Evolutionary conservation across 1,140 invertebrate species (phyloP).

Genomic region (Ceratina calcarata): DNA sequence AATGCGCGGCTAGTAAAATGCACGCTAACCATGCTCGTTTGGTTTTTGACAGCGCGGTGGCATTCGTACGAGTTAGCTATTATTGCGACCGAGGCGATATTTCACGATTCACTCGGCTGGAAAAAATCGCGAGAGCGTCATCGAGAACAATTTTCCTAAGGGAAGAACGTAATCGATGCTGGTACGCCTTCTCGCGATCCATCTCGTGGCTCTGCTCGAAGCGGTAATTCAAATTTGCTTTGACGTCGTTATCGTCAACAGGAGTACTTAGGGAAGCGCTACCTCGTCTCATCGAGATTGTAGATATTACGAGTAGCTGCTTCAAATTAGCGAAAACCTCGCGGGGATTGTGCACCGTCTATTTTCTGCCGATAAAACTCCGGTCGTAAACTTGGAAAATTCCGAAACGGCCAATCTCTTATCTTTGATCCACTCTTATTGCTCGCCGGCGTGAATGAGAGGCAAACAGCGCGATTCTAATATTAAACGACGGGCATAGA

Average conservation of each 20-base stretch:
- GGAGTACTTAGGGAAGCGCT: not conserved
- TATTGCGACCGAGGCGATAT: not conserved
- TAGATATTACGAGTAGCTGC: slow-evolving; percentile 16
- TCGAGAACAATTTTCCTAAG: not conserved
- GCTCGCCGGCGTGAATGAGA: no score
- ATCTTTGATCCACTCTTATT: no score
- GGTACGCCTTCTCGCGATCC: slow-evolving; percentile 19
- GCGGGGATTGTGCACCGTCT: not conserved
- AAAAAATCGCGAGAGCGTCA: not conserved
- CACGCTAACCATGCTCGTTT: not conserved
- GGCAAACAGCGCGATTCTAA: not conserved
- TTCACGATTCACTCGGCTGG: not conserved
- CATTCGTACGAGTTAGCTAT: not conserved
- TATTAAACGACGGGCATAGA: no score
- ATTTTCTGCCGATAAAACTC: not conserved
- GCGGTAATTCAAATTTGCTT: slow-evolving; percentile 24
- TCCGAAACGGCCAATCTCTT: no score
- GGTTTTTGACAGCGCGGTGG: no score
- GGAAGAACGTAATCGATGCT: not conserved
- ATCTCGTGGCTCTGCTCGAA: not conserved
- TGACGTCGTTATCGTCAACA: slow-evolving; percentile 24
- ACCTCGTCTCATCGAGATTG: not conserved
- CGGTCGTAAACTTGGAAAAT: not conserved
- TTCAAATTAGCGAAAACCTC: slow-evolving; percentile 7
- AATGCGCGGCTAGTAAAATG: slow-evolving; percentile 11